These are phyloP conservation scores for Xestia rhomboidea DNA, from an alignment of 2,888 invertebrate species.

Conservation along the genomic window DNA sequence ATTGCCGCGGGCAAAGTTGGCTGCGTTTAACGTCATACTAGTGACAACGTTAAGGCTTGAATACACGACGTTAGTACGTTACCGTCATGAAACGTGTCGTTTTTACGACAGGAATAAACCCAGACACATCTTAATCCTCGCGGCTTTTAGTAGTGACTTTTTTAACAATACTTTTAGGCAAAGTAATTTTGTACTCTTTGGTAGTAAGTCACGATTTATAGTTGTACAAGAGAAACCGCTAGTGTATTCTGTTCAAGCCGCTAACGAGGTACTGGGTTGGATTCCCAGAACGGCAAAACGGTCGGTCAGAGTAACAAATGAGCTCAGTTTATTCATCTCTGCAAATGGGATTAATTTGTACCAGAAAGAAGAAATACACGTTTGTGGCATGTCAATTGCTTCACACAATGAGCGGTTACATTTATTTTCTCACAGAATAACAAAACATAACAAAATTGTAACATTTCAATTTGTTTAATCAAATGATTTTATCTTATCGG, in stretches of 20 bases:
- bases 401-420: slow-evolving; percentile 1
- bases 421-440: background rate
- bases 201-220: slow-evolving; percentile 30
- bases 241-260: slow-evolving; percentile 46
- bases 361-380: slow-evolving; percentile 40
- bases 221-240: slow-evolving; percentile 20
- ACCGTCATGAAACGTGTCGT: slow-evolving; percentile 18
- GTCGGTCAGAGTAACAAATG: slow-evolving; percentile 53
- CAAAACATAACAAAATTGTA: background rate
- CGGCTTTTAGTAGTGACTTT: background rate
- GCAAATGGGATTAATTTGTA: slow-evolving; percentile 44
- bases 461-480: slow-evolving; percentile 3
- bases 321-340: slow-evolving; percentile 53
- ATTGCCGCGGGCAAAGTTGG: slow-evolving; percentile 22
- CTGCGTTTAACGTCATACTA: slow-evolving; percentile 17
- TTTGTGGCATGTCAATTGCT: slow-evolving; percentile 29
- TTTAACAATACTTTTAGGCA: background rate
- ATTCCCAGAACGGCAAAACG: slow-evolving; percentile 47
- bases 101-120: slow-evolving; percentile 35
- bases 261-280: slow-evolving; percentile 48
- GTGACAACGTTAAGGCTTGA: slow-evolving; percentile 15
- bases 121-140: slow-evolving; percentile 3
- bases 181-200: slow-evolving; percentile 11
- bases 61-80: slow-evolving; percentile 7
- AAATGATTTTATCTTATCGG: background rate